Evolutionary conservation across 2,797 vertebrate species (phyloP), one percentile per base, ranked within the genome.

Genomic region (Sphenodon punctatus): DNA sequence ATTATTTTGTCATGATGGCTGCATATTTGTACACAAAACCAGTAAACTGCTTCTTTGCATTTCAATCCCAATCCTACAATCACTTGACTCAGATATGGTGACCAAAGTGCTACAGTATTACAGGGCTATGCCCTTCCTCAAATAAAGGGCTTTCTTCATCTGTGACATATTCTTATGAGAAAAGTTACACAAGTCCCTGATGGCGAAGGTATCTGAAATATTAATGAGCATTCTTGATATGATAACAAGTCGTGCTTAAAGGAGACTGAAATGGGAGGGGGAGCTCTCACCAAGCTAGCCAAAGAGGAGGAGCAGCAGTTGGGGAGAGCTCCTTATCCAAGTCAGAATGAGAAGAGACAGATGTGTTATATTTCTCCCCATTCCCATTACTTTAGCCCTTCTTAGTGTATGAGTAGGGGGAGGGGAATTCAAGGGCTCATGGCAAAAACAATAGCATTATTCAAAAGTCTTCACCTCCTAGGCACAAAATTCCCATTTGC

Each of bases 211-310:
- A 51, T 64, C 77, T 42, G 19, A 83, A 80, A 79, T 32, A 6
- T 13, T 67, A 34, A 25, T 5, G 10, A 66, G 10, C 20, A 25
- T 41, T 65, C 45, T 4, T 19, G 55, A 27, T 32, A 17, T 11
- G 27, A 19, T 27, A 22, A n/a, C 30, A 65, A 38, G 30, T 38
- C 51, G 63, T 65, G 51, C 19, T 43, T 58, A 65, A 65, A 23
- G 38, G 49, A 66, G 43, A 51, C 67, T 41, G 32, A 51, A 88
- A 79, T 86, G 75, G 51, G 61, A 90, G 79, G 23, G 80, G 68
- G 80, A 90, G 80, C 76, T 87, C 84, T 85, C 86, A 89, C 48
- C 41, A 65, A 73, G 78, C 25, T 32, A 38, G 7, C 27, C 22
- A 58, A 34, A 39, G 0, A 17, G 63, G 41, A 76, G 20, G 7